Base-by-base conservation (phyloP, 1,140 invertebrate genomes). In the Cyphomyrmex costatus region DNA sequence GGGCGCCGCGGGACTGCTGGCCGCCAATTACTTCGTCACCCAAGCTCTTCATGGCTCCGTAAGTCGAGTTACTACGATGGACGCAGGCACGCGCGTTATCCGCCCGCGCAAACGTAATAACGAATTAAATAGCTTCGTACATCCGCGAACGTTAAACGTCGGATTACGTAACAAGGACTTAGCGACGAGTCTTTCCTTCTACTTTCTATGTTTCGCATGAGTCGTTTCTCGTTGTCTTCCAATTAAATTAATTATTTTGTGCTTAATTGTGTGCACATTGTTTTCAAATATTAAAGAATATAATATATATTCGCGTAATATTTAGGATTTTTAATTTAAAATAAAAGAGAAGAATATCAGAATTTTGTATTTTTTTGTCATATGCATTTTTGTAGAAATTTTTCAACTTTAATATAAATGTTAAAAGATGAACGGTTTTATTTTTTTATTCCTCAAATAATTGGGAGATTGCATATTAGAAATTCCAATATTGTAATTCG, bases 31-130 rank as follows among this genome's bases (percentile, higher is more conserved):
- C 88, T 96, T 96, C 46, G 96, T 96, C 70, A 96, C 95, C 3
- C 96, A 96, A 91, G 96, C 96, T 49, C 92, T 96, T 51, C 96
- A 96, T 84, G 96, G 96, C 66, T 96, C 96, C 19, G 96, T 96
- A 92, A 95, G 95, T 95, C 73, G 56, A 61, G 30, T 63, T 56
- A 70, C 30, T 19, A 49, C 12, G 19, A 10, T 27, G 58, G 60
- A 65, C 76, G 12, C 21, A 19, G 14, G 33, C 33, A 1, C 27
- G 60, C 7, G 61, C 46, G 6, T 60, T 24, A 10, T 46, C 60
- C 21, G 78, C 21, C 16, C 49, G 30, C 65, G 53, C 42, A 46
- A 83, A 33, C n/a, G 24, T 83, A 83, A 83, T 83, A 83, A 83
- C 53, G 5, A 16, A 19, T 19, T 58, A 73, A 82, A 27, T 56